Base-by-base conservation (phyloP, 1,140 invertebrate species). In the Geopemphigus sp. region DNA sequence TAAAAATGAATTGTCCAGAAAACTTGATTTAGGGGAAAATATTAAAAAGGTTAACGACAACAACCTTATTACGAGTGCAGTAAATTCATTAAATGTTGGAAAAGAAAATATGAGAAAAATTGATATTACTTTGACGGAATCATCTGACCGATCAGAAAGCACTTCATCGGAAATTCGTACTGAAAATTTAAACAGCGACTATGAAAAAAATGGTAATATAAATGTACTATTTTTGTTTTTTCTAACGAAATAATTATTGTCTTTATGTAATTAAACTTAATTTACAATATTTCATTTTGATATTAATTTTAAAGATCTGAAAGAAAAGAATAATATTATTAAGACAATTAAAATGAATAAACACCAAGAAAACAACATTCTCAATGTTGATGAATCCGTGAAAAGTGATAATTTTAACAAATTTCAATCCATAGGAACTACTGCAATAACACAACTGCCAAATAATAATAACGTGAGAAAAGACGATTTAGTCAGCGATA, bases 81-180 rank as follows among this genome's bases (percentile, higher is more conserved):
- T 50, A 50, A 39, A 39, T 8, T 4, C 8, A 59, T 12, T 47
- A 47, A 68, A 22, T 45, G 17, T 14, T 10, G 14, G 39, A 61
- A 78, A 78, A 78, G 57, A 63, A 63, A 78, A 61, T 47, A 47
- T 59, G 50, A 63, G 24, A 47, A 78, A 78, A 63, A 63, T 78
- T n/a, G 57, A 78, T 50, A 63, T 78, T 24, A 78, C 74, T n/a
- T 29, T 78, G 5, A 78, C 74, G 14, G 74, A 78, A 63, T 63
- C 57, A n/a, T 61, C 56, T 45, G 56, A 78, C n/a, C 39, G 53
- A 47, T 78, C 74, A 78, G 74, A 78, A 6, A 78, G 74, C 24
- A 78, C 74, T 61, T 78, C 74, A 59, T 76, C 56, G 11, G 74
- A 78, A 78, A 47, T 61, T 45, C 22, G 22, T 12, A 47, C 39